Percentiles rank a stretch among this genome's conserved stretches.
Conservation (phyloP, 2,797 vertebrate species). For the Sebastes iracundus region DNA sequence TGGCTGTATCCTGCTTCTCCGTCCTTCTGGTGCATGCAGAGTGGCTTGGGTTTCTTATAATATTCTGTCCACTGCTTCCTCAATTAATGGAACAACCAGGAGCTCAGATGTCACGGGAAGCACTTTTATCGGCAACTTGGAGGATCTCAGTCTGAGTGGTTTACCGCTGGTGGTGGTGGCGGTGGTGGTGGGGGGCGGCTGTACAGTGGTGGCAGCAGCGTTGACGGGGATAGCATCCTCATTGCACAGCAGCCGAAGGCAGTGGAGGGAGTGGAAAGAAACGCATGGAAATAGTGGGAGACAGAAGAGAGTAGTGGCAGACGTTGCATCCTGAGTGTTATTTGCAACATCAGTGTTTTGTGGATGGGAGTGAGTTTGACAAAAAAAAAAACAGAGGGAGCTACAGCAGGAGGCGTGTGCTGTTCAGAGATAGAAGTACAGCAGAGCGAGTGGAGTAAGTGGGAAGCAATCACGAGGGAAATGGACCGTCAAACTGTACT, state of each 20-base stretch:
- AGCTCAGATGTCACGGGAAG: constrained; percentile 63
- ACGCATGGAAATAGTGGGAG: constrained; percentile 39
- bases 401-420: constrained; percentile 58
- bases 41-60: constrained; percentile 66
- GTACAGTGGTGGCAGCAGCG: constrained; percentile 72
- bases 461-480: constrained; percentile 71
- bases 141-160: constrained; percentile 67
- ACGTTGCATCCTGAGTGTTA: constrained; percentile 38
- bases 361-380: constrained; percentile 51
- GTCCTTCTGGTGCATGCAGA: constrained; percentile 50
- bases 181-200: constrained; percentile 18
- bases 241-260: constrained; percentile 61
- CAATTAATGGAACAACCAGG: constrained; percentile 69
- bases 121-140: constrained; percentile 68
- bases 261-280: constrained; percentile 51
- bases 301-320: constrained; percentile 48
- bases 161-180: constrained; percentile 50
- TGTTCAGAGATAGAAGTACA: constrained; percentile 53
- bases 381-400: constrained; percentile 1
- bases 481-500: constrained; percentile 70
- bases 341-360: constrained; percentile 44
- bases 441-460: constrained; percentile 59
- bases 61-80: constrained; percentile 63
- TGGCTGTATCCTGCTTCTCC: constrained; percentile 45
- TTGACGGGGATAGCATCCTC: constrained; percentile 68